Conservation (phyloP, 1,140 invertebrate genomes). For the Aethina tumida region DNA sequence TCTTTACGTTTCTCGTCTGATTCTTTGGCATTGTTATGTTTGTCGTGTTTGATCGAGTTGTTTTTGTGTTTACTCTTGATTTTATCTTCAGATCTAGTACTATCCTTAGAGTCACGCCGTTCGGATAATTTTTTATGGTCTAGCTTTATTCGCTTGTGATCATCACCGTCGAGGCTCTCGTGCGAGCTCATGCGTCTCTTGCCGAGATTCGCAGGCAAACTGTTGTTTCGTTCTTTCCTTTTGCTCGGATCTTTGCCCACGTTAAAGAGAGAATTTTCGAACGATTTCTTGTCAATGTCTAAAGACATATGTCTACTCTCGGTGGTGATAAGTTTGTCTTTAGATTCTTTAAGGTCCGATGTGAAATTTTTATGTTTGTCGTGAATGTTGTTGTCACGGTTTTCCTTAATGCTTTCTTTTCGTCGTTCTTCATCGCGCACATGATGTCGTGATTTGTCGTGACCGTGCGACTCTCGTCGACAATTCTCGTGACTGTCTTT, state of each 20-base stretch:
- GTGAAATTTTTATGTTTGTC: slow-evolving; percentile 30
- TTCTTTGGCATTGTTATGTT: slow-evolving; percentile 26
- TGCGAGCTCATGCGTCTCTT: slow-evolving; percentile 70
- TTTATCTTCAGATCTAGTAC: slow-evolving; percentile 32
- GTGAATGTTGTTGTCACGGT: slow-evolving; percentile 32
- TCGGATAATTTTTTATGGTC: slow-evolving; percentile 46
- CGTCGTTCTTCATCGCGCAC: slow-evolving; percentile 24
- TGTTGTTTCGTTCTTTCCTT: slow-evolving; percentile 47
- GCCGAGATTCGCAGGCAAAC: slow-evolving; percentile 50
- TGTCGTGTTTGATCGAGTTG: slow-evolving; percentile 20
- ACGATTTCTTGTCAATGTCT: slow-evolving; percentile 26
- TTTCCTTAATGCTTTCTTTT: slow-evolving; percentile 36
- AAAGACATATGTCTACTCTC: slow-evolving; percentile 32
- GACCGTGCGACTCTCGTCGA: slow-evolving; percentile 13
- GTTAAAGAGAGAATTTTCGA: slow-evolving; percentile 4
- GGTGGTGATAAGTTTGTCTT: slow-evolving; percentile 20
- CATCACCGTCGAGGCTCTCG: slow-evolving; percentile 55
- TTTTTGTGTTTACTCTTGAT: slow-evolving; percentile 30
- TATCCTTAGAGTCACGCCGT: slow-evolving; percentile 65
- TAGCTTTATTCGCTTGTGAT: slow-evolving; percentile 60
- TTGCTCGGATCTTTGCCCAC: slow-evolving; percentile 32
- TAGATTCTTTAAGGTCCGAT: slow-evolving; percentile 26
- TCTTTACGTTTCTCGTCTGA: slow-evolving; percentile 24
- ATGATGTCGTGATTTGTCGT: slow-evolving; percentile 24
- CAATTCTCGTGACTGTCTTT: slow-evolving; percentile 18